A percentile compares a stretch with the other conserved stretches of the same genome.
Conservation (phyloP, 2,888 invertebrate species). For the Spilarctia lutea region DNA sequence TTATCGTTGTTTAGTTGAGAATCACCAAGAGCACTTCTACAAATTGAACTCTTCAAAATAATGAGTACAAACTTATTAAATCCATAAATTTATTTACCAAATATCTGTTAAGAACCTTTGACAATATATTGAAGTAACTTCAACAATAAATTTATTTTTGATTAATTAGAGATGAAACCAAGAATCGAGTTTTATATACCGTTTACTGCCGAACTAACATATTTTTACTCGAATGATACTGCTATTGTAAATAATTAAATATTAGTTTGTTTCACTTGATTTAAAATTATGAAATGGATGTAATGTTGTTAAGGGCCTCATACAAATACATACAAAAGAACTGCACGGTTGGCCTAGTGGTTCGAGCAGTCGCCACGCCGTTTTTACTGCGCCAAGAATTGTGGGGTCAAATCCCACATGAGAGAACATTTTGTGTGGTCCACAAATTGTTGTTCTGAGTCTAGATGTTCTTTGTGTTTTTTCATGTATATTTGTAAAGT, state of each 20-base stretch:
- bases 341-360: too few species aligned
- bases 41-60: conserved; percentile 23
- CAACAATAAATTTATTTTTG: background rate
- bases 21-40: conserved; percentile 16
- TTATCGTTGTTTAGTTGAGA: conserved; percentile 19
- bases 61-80: background rate
- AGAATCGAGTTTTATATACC: too few species aligned
- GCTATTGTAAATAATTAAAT: background rate
- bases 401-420: too few species aligned
- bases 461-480: too few species aligned
- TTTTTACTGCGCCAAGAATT: too few species aligned
- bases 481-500: too few species aligned
- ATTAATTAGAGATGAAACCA: background rate
- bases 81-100: background rate
- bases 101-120: background rate
- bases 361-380: too few species aligned
- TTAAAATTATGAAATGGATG: background rate
- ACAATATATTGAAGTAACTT: background rate
- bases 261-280: background rate
- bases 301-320: background rate
- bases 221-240: background rate
- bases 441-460: too few species aligned
- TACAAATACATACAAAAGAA: too few species aligned
- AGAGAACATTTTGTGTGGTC: too few species aligned
- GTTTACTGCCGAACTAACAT: background rate